A percentile compares a stretch with the other conserved stretches of the same genome.
Conservation (phyloP, 2,888 invertebrate species). For the Trichogramma dendrolimi region DNA sequence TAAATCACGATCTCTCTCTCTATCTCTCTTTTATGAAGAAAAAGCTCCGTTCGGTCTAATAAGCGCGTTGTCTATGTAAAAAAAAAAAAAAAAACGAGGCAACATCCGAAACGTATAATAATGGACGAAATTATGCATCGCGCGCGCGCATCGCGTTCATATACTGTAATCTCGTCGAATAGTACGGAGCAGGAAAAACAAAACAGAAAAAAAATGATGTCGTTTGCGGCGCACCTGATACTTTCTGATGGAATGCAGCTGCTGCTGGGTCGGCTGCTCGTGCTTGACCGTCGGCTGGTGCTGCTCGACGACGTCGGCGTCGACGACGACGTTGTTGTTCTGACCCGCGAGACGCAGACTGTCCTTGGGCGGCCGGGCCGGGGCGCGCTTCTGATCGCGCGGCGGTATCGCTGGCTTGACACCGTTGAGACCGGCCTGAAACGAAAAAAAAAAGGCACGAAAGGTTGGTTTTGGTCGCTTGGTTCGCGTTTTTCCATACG, state of each 20-base stretch:
- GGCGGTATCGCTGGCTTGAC: slow-evolving; percentile 62
- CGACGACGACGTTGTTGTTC: slow-evolving; percentile 51
- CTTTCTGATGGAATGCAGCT: slow-evolving; percentile 86
- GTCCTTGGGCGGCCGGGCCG: slow-evolving; percentile 61
- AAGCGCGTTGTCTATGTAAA: too few relatives aligned
- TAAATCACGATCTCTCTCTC: too few relatives aligned
- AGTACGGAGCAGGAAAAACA: background rate
- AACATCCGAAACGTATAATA: too few relatives aligned
- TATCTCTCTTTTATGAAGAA: too few relatives aligned
- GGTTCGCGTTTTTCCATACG: too few relatives aligned
- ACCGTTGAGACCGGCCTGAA: slow-evolving; percentile 49
- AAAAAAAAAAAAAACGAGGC: too few relatives aligned
- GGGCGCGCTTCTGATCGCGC: slow-evolving; percentile 67
- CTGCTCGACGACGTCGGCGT: slow-evolving; percentile 54
- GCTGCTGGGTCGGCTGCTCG: slow-evolving; percentile 72
- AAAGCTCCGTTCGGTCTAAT: too few relatives aligned
- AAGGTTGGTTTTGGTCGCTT: too few relatives aligned
- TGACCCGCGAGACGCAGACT: slow-evolving; percentile 57
- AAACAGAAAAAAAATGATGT: background rate
- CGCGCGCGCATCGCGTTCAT: too few relatives aligned
- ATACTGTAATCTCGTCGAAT: too few relatives aligned
- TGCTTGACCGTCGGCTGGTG: slow-evolving; percentile 46
- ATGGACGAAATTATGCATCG: too few relatives aligned
- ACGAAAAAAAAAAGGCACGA: slow-evolving; percentile 19
- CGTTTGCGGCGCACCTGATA: slow-evolving; percentile 66